Percentiles rank a stretch among this genome's conserved stretches.
Evolutionary conservation across 1,140 invertebrate genomes (phyloP).

Genomic region (Aricia agestis): DNA sequence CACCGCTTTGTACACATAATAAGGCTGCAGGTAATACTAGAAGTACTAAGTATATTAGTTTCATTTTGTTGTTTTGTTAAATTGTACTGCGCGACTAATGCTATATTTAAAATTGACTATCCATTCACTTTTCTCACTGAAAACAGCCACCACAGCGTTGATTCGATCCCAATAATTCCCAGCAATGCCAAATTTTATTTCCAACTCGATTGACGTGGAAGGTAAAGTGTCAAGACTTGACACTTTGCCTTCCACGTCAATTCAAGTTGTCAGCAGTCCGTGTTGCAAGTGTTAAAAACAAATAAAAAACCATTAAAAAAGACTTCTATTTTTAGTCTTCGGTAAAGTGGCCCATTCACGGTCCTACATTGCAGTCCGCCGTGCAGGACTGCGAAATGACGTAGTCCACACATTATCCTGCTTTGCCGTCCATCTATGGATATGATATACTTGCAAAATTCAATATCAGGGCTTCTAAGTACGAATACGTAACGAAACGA

Average conservation of each 20-base stretch:
- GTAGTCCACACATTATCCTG: too few relatives aligned
- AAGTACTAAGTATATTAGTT: slow-evolving; percentile 59
- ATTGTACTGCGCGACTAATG: slow-evolving; percentile 33
- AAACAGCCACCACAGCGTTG: slow-evolving; percentile 43
- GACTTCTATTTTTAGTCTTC: background rate
- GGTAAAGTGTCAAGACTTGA: slow-evolving; percentile 61
- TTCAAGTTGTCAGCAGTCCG: slow-evolving; percentile 17
- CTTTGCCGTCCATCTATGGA: too few relatives aligned
- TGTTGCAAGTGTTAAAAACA: slow-evolving; percentile 11
- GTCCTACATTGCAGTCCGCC: too few relatives aligned
- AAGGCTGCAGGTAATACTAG: slow-evolving; percentile 63
- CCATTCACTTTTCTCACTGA: slow-evolving; percentile 62
- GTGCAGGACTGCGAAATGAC: too few relatives aligned
- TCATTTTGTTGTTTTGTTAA: slow-evolving; percentile 54
- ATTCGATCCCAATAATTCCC: slow-evolving; percentile 54
- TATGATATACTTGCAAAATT: too few relatives aligned
- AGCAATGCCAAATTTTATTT: slow-evolving; percentile 67
- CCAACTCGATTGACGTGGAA: slow-evolving; percentile 76
- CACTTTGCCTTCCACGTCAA: too few relatives aligned
- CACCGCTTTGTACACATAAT: slow-evolving; percentile 62
- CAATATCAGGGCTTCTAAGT: too few relatives aligned
- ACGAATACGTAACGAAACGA: too few relatives aligned
- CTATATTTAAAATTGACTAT: slow-evolving; percentile 41
- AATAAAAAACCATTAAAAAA: background rate
- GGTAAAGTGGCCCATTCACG: too few relatives aligned